A percentile compares a stretch with the other conserved stretches of the same genome.
Conservation (phyloP, 2,797 vertebrate species). For the Tachyglossus aculeatus region DNA sequence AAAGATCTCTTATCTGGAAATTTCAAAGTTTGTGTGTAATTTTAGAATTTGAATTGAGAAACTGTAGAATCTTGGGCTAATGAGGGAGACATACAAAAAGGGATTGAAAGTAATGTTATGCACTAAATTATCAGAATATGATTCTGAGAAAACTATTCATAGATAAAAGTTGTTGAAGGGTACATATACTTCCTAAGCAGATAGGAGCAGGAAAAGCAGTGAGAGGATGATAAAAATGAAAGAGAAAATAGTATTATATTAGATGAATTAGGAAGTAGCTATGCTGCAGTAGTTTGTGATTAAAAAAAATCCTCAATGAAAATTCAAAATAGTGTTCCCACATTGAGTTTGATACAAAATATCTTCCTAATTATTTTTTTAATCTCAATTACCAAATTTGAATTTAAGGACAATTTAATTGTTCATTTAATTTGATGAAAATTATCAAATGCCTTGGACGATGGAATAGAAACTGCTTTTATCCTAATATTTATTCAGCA, state of each 20-base stretch:
- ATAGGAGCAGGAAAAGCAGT: slow-evolving; percentile 11
- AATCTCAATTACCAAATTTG: no score
- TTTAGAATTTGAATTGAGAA: not conserved
- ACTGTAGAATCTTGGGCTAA: not conserved
- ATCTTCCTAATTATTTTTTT: no score
- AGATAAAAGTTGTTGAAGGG: not conserved
- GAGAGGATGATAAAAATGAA: no score
- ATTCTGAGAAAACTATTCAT: not conserved
- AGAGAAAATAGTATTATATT: not conserved
- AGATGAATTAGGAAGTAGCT: not conserved
- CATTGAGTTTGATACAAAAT: no score
- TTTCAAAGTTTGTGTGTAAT: not conserved
- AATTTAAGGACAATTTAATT: no score
- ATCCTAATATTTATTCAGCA: no score
- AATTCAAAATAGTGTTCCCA: no score
- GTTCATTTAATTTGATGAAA: no score
- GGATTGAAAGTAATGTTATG: not conserved
- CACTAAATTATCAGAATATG: slow-evolving; percentile 1
- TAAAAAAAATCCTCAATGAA: not conserved
- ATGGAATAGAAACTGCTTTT: no score
- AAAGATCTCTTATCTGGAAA: not conserved
- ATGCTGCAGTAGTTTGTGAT: not conserved
- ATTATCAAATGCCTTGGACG: no score
- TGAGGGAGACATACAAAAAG: not conserved
- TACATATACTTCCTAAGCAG: not conserved